Conservation (phyloP, 1,140 invertebrate genomes). For the Saccostrea echinata region DNA sequence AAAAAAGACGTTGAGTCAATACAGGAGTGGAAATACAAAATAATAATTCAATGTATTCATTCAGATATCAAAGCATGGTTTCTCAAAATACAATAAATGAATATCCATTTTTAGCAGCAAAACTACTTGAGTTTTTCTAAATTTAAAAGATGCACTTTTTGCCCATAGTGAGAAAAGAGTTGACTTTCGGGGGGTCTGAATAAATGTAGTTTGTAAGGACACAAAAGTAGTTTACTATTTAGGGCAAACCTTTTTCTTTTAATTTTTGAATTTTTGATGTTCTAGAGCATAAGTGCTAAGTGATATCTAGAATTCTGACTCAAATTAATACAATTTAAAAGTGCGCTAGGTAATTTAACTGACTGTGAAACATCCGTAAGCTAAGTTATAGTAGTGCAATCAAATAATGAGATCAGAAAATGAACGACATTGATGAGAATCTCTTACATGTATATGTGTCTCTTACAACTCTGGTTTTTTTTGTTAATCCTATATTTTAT, state of each 20-base stretch:
- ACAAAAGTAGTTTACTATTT: conserved; percentile 7
- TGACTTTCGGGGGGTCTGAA: conserved; percentile 11
- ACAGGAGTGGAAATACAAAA: neutral
- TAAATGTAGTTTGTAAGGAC: neutral
- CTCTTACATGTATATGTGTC: neutral
- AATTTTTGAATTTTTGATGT: neutral
- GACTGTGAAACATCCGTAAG: neutral
- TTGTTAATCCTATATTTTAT: no score
- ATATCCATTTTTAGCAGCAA: neutral
- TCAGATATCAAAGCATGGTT: conserved; percentile 5
- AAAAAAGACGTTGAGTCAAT: neutral
- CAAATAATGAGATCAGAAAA: conserved; percentile 31
- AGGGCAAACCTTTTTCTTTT: neutral
- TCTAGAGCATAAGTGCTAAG: conserved; percentile 1
- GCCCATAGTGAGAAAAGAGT: neutral
- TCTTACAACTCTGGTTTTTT: neutral
- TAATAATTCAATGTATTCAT: neutral
- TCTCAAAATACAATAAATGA: neutral
- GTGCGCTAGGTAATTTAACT: neutral
- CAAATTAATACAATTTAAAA: neutral
- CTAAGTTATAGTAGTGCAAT: neutral
- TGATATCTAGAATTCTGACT: neutral
- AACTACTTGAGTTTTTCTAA: conserved; percentile 5
- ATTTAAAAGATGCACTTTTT: neutral
- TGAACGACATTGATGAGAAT: neutral